Evolutionary conservation across 2,888 invertebrate genomes (phyloP), one percentile per base, ranked within the genome.

Genomic region (Apotomis betuletana): DNA sequence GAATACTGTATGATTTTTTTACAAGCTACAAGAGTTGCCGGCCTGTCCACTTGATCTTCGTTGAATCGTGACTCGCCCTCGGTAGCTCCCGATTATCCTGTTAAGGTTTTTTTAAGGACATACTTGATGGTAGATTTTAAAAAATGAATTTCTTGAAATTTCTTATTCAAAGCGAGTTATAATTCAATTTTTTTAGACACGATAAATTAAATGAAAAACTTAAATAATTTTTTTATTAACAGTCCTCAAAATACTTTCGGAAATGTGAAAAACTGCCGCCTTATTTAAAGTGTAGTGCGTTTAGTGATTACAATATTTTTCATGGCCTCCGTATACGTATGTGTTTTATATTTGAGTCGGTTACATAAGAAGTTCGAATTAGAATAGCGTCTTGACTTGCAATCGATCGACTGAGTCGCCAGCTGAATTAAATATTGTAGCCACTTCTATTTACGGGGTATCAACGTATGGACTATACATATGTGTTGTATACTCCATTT

Each of bases 361-460:
- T 72, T 72, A 72, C 63, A 63, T 72, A 72, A 72, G 72, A 72
- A 5, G 59, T 63, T 54, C 38, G 52, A 72, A 74, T 72, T 67
- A 69, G 63, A 70, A 51, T 65, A n/a, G 57, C 72, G 72, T 58
- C 55, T 49, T 61, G 46, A 55, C 58, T 52, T 54, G 64, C 74
- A 70, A 64, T 65, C 67, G 67, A 67, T 67, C 62, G 67, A 54
- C 38, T 52, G 58, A 62, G 51, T 44, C 61, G 70, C 15, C 27
- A 52, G n/a, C 58, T 68, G 72, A 68, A 68, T 72, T 72, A 58
- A 63, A 72, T 72, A 72, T 72, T 63, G 63, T 59, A 46, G 12
- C 51, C 44, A 62, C 55, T 71, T 36, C 67, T 67, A 58, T 67
- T 62, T 63, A 54, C 15, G 52, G 67, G 49, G 27, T 8, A 12